Base-by-base conservation (phyloP, 2,888 invertebrate genomes). In the Emesis furor region DNA sequence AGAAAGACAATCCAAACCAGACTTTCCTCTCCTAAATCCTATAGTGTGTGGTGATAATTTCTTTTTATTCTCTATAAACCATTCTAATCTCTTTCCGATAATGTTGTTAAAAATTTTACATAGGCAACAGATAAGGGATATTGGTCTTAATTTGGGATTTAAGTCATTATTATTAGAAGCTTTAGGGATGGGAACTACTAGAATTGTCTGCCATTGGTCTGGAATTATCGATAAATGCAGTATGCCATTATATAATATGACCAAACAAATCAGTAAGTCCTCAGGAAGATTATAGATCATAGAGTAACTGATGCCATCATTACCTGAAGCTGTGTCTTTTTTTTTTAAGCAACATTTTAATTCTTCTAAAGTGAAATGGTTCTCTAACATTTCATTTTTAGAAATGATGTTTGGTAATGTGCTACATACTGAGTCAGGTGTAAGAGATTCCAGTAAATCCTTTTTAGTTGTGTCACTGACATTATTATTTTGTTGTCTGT, bases 11-110 rank as follows among this genome's bases (percentile, higher is more conserved):
- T 86, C 85, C 24, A 82, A 76, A 62, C 86, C 83, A 4, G 86
- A 86, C 10, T 76, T 62, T 1, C 73, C 32, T 76, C 75, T 83
- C 17, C 88, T 75, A 75, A 88, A 88, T 0, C 88, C 88, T 12
- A 77, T 30, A 37, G 79, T 79, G 1, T 76, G 17, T 10, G 76
- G 77, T 1, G 83, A 74, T 59, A 86, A 82, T 12, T 62, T 24
- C 7, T 3, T 46, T 14, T 79, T 30, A 55, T 76, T 81, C 69
- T 89, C 87, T 14, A 85, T 72, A 55, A 71, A 84, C 87, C 88
- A 89, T 62, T 88, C 86, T 6, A 42, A 42, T 42, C 42, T 42
- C 12, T 42, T 42, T 12, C 12, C 42, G 10, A 42, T 42, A 12
- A 42, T 42, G 3, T 3, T 42, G 42, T 12, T 59, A 24, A 59